Percentiles rank a stretch among this genome's conserved stretches.
These are phyloP conservation scores for Tenthredo livida DNA, from an alignment of 2,888 invertebrate species.

Conservation along the genomic window DNA sequence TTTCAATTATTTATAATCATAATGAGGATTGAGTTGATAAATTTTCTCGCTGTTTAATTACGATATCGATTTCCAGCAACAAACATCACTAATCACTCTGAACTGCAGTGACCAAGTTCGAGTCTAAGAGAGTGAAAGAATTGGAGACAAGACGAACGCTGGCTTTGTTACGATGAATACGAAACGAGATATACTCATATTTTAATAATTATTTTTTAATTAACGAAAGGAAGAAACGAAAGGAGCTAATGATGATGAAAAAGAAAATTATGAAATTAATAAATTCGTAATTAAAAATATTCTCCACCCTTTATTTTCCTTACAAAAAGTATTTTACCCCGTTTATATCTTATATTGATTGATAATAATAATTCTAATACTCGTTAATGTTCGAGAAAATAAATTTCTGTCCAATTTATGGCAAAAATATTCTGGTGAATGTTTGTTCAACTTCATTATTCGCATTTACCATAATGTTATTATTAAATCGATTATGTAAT, in stretches of 20 bases:
- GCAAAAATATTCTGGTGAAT: not conserved
- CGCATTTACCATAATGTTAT: not conserved
- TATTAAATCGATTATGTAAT: not conserved
- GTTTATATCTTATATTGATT: no score
- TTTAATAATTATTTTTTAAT: not conserved
- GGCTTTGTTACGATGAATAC: not conserved
- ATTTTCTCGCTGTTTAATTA: not conserved
- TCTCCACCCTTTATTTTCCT: no score
- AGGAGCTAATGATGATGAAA: no score
- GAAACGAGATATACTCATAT: not conserved
- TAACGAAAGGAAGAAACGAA: not conserved
- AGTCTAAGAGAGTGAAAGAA: not conserved
- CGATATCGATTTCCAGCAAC: not conserved
- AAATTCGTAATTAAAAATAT: no score
- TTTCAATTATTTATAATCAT: not conserved
- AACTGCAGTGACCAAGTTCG: not conserved
- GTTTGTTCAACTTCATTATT: not conserved
- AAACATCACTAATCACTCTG: not conserved
- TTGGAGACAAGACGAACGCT: not conserved
- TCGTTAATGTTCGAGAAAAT: no score
- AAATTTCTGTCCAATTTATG: not conserved
- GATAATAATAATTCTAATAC: no score
- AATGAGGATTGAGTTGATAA: no score
- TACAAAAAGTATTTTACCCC: no score
- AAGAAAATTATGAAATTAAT: no score